Evolutionary conservation across 2,888 invertebrate species (phyloP).

Genomic region (Anthrax anthrax): DNA sequence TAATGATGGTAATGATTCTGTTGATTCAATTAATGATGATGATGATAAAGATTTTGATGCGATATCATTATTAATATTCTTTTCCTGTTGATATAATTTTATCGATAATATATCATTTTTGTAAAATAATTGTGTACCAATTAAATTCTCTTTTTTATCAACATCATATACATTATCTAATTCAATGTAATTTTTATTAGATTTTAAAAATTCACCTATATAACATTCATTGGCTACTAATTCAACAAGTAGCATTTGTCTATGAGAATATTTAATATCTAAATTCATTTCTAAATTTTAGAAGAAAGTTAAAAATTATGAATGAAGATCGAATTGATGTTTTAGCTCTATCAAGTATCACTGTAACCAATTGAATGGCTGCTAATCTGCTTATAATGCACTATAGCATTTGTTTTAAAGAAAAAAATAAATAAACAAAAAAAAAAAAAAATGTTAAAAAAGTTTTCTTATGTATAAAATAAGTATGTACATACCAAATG

Average conservation of each 20-base stretch:
- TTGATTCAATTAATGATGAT: not conserved
- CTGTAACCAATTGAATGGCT: too few species aligned
- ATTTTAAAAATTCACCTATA: slow-evolving; percentile 7
- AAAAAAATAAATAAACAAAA: too few species aligned
- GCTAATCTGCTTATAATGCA: too few species aligned
- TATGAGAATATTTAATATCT: slow-evolving; percentile 3
- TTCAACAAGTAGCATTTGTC: slow-evolving; percentile 4
- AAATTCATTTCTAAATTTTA: not conserved
- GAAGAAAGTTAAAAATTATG: too few species aligned
- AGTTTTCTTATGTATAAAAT: too few species aligned
- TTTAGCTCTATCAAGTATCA: too few species aligned
- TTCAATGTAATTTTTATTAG: slow-evolving; percentile 8
- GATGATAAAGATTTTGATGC: too few species aligned
- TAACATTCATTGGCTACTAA: slow-evolving; percentile 9
- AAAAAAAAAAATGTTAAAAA: too few species aligned
- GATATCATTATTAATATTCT: not conserved
- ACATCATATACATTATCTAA: slow-evolving; percentile 8
- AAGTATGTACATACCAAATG: too few species aligned
- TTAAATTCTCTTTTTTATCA: slow-evolving; percentile 2
- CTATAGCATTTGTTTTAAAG: too few species aligned
- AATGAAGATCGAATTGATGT: too few species aligned
- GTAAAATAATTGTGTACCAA: slow-evolving; percentile 9
- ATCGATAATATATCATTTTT: slow-evolving; percentile 9
- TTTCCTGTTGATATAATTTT: slow-evolving; percentile 4
- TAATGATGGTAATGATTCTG: not conserved